Evolutionary conservation across 1,140 invertebrate genomes (phyloP).

Genomic region (Periplaneta americana): DNA sequence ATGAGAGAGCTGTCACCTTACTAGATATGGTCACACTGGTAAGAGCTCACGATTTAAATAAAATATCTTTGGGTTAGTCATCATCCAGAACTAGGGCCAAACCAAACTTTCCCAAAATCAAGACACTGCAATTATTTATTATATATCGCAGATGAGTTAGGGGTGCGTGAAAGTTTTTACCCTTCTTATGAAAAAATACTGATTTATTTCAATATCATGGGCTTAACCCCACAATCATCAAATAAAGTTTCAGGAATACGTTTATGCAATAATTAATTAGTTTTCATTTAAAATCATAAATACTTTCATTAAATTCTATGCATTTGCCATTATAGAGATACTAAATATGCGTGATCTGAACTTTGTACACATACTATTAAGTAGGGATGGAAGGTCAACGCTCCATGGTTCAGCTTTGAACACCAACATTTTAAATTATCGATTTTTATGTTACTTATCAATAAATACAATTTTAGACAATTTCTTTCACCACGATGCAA

Average conservation of each 20-base stretch:
- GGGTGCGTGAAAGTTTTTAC: background rate
- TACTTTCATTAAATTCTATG: background rate
- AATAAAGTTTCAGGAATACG: background rate
- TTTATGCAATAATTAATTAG: background rate
- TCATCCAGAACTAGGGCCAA: too few species aligned
- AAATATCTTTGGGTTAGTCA: background rate
- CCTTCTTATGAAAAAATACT: background rate
- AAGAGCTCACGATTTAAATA: background rate
- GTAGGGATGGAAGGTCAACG: background rate
- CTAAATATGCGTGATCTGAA: background rate
- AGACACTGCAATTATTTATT: background rate
- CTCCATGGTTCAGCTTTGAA: background rate
- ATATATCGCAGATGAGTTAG: background rate
- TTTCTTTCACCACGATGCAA: background rate
- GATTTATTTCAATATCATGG: background rate
- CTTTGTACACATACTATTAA: too few species aligned
- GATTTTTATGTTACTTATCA: background rate
- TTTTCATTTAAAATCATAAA: background rate
- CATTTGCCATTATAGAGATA: background rate
- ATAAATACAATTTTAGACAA: background rate
- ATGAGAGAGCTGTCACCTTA: background rate
- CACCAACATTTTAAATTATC: background rate
- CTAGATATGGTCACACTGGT: background rate
- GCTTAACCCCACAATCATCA: background rate
- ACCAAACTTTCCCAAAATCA: background rate